Evolutionary conservation across 2,888 invertebrate species (phyloP), one percentile per base, ranked within the genome.

Genomic region (Heliconius charithonia): DNA sequence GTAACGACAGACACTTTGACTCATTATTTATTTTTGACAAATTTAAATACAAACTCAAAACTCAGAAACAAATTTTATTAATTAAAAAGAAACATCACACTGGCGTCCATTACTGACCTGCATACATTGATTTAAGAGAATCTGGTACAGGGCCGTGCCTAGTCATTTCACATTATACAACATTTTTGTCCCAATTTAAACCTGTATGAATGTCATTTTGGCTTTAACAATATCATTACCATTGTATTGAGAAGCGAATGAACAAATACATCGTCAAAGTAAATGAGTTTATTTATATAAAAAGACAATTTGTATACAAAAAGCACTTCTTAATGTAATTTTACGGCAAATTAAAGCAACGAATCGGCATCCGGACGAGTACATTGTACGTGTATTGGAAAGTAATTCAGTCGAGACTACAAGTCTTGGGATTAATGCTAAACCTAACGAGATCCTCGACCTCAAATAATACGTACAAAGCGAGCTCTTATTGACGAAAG

Each of bases 361-460:
- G 13, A 59, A n/a, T 29, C 59, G 32, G 32, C 32, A 59, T 72
- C 59, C 16, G 59, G 37, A 32, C 16, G 16, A 72, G 32, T 19
- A 71, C 13, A 19, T n/a, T 22, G 29, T 71, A 32, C 70, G 41
- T 69, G 63, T 78, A 79, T 79, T 70, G 76, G 76, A 74, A 78
- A 76, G 37, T 76, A 79, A 80, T 79, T 79, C 72, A 77, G 67
- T 63, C 37, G 63, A 80, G 66, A 71, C 74, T 32, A 72, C 32
- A 69, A 69, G 65, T 56, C 69, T 74, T 76, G 80, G 71, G 73
- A 82, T 82, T 82, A 81, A 80, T 81, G 78, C 77, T 77, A 78
- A 76, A 75, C 79, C 79, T 83, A 82, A 82, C 80, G 80, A 83
- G 82, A 76, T 77, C 76, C 83, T 82, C 80, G 80, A 83, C 80